Percentiles rank a stretch among this genome's conserved stretches.
These are phyloP conservation scores for Thereva unica DNA, from an alignment of 2,888 invertebrate genomes.

Conservation along the genomic window DNA sequence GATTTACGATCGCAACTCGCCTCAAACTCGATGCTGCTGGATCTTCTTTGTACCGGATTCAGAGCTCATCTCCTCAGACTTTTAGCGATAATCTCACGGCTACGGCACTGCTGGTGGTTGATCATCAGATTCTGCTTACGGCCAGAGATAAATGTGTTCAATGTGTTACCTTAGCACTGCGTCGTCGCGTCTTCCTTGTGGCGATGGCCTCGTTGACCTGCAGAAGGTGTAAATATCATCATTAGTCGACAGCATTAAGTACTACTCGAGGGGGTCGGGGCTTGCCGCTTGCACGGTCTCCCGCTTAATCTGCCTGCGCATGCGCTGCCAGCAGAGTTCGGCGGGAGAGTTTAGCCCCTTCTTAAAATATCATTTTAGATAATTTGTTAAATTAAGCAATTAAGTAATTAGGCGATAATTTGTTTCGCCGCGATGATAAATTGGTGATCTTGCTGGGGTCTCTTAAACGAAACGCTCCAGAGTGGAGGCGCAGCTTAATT, in stretches of 20 bases:
- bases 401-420: slow-evolving; percentile 33
- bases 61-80: slow-evolving; percentile 15
- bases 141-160: neutral
- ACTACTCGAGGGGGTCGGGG: too few species aligned
- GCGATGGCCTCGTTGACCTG: slow-evolving; percentile 27
- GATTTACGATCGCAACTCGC: slow-evolving; percentile 25
- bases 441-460: slow-evolving; percentile 15
- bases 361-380: neutral
- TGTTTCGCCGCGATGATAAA: slow-evolving; percentile 16
- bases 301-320: slow-evolving; percentile 1
- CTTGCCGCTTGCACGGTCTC: neutral
- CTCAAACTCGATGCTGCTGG: slow-evolving; percentile 17
- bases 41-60: neutral
- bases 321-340: neutral
- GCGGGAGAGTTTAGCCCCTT: neutral
- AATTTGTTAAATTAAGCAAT: slow-evolving; percentile 37
- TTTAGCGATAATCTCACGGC: neutral
- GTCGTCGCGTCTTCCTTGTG: neutral
- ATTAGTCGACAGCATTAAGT: slow-evolving; percentile 12
- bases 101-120: neutral
- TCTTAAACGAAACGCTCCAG: neutral
- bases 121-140: neutral
- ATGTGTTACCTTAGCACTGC: neutral
- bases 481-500: slow-evolving; percentile 22
- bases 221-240: slow-evolving; percentile 36